These are phyloP conservation scores for Cassiopea xamachana DNA, from an alignment of 30 jellyfish, hydroid and myxozoan species.

Conservation along the genomic window DNA sequence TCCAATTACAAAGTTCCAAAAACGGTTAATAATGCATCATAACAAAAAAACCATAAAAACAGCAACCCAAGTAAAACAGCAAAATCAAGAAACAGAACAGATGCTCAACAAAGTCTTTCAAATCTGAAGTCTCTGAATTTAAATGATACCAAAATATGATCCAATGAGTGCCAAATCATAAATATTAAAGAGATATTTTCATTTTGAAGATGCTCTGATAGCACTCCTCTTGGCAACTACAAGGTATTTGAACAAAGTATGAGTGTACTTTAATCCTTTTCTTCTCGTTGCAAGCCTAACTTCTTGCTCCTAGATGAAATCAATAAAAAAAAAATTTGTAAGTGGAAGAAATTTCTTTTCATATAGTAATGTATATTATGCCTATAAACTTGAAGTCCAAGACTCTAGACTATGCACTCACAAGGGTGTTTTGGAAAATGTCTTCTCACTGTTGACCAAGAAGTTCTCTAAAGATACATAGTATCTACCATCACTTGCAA, in stretches of 20 bases:
- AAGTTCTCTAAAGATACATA: not conserved
- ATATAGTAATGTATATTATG: not conserved
- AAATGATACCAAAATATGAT: conserved; percentile 38
- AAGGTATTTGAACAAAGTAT: conserved; percentile 47
- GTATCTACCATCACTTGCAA: not conserved
- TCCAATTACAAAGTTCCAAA: not conserved
- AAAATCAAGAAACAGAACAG: conserved; percentile 3
- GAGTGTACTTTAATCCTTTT: conserved; percentile 41
- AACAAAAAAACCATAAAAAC: not conserved
- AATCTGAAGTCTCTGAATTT: conserved; percentile 13
- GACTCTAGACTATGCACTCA: not conserved
- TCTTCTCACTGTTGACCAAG: not conserved
- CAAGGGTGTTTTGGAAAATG: not conserved
- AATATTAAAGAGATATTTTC: conserved; percentile 25
- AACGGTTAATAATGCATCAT: not conserved
- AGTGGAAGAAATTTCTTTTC: not conserved
- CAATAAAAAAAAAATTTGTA: not conserved
- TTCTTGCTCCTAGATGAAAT: conserved; percentile 44
- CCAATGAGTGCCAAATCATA: conserved; percentile 47
- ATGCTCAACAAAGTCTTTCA: not conserved
- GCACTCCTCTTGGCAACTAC: conserved; percentile 60
- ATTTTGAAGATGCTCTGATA: conserved; percentile 45
- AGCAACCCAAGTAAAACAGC: conserved; percentile 1
- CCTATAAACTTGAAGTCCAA: conserved; percentile 2
- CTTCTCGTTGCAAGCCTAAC: conserved; percentile 34